Evolutionary conservation across 2,113 vertebrate species (phyloP), one percentile per base, ranked within the genome.

Genomic region (Indicator maculatus): DNA sequence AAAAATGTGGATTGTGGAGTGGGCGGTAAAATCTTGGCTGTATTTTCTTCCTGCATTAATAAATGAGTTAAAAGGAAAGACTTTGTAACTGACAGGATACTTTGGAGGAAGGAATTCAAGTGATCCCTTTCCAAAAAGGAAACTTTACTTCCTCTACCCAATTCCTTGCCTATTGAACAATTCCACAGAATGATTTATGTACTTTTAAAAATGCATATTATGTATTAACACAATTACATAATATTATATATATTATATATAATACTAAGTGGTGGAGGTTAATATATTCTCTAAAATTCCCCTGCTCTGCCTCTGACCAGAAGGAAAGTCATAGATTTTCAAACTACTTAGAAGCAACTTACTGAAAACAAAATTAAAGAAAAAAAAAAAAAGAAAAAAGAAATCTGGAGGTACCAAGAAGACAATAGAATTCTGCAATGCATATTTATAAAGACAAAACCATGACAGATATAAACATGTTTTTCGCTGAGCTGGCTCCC

Each of bases 381-480:
- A 45, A 64, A 39, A 33, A 11, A 38, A 50, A 24, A 13, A 5
- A 63, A 36, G 23, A 63, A 30, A 45, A 67, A 39, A 36, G 10
- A 31, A 60, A 81, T 16, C 26, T 28, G 5, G 50, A 75, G 20
- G 16, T 79, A 87, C 33, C 55, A 81, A 76, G 80, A 94, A 85
- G 63, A 86, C 44, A 95, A 88, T 31, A 78, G 45, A 67, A 65
- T 82, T 64, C 83, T 44, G 20, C 8, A 82, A 61, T 47, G 36
- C 38, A 30, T 66, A 89, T 74, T 93, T 89, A 82, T 65, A 64
- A 89, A 89, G 72, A 67, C 11, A 81, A 95, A 93, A 45, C 60
- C 41, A 26, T 58, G 87, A 76, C 76, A 91, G 71, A 65, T 67
- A 77, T 14, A 85, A 95, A 80, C 50, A 41, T 8, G 30, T 64